Evolutionary conservation across 2,797 vertebrate genomes (phyloP), one percentile per base, ranked within the genome.

Genomic region (Sarcophilus harrisii): DNA sequence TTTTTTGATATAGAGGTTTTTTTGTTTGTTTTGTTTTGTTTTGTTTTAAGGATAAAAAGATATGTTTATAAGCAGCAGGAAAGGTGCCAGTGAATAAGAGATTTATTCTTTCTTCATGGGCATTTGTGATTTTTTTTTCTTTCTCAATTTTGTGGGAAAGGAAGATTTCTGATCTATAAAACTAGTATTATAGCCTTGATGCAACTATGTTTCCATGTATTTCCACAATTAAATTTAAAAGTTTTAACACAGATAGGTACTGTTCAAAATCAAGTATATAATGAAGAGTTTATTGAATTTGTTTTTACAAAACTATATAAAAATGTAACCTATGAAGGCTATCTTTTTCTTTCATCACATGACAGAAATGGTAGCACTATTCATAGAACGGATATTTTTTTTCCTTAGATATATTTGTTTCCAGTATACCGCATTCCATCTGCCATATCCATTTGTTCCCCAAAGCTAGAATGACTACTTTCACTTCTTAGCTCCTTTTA

Each of bases 91-190:
- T 45, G n/a, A 81, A 45, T 81, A 45, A 66, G n/a, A 45, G 45
- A 73, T 73, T 96, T 93, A 93, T 96, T 96, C 93, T 96, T 96
- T 96, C 93, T 96, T 94, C 92, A 58, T 91, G 90, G 91, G 45
- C 58, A 62, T 95, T 95, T 90, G 94, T 96, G 92, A 38, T 52
- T 90, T 21, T 95, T 96, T 58, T 60, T 30, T 91, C 92, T 45
- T 45, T 29, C 11, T 92, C 58, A 90, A 90, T 95, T 92, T 96
- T 58, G 90, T 5, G 60, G 81, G 91, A 12, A 38, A 95, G 4
- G 28, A 11, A 4, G 62, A 94, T 55, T 96, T 87, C 91, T 96
- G 60, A 32, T 93, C 24, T 94, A 52, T 96, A 95, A 96, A 95
- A 96, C 62, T 93, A 38, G 96, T 73, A 90, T 59, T 95, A 54